A percentile compares a stretch with the other conserved stretches of the same genome.
phyloP scores from a whole-genome alignment of 1,140 invertebrate genomes.

The Sarcophaga peregrina region DNA sequence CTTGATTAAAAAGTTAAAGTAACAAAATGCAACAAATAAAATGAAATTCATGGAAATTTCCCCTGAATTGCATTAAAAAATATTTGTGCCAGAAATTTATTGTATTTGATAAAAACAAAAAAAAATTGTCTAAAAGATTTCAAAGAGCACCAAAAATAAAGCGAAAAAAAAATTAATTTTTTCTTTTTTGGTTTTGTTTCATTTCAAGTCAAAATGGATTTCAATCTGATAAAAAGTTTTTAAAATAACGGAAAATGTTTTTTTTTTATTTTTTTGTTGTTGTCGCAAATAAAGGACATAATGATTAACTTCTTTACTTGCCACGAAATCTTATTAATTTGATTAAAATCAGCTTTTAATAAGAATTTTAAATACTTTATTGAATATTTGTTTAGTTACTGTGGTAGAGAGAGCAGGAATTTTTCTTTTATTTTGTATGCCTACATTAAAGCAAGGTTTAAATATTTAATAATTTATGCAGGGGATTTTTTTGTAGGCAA shows the following conservation, averaged over 20 bases:
- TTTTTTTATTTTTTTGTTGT: no score
- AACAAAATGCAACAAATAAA: not conserved
- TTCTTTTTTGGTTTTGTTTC: not conserved
- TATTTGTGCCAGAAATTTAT: constrained; percentile 22
- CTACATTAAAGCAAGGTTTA: no score
- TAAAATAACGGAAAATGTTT: not conserved
- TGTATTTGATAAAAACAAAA: constrained; percentile 35
- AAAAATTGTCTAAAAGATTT: constrained; percentile 17
- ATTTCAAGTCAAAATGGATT: not conserved
- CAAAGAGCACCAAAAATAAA: no score
- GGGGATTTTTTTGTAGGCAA: no score
- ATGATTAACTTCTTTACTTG: constrained; percentile 1
- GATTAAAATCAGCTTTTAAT: not conserved
- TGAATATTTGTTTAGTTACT: no score
- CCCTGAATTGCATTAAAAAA: constrained; percentile 35
- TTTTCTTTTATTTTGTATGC: no score
- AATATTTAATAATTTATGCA: no score
- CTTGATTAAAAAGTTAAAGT: not conserved
- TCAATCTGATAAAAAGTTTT: not conserved
- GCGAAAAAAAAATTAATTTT: not conserved
- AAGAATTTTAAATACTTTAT: no score
- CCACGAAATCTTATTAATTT: constrained; percentile 5
- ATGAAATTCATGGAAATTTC: constrained; percentile 24
- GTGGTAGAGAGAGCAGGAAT: no score
- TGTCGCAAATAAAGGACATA: no score